Evolutionary conservation across 2,113 vertebrate genomes (phyloP), one percentile per base, ranked within the genome.

Genomic region (Proterorhinus semilunaris): DNA sequence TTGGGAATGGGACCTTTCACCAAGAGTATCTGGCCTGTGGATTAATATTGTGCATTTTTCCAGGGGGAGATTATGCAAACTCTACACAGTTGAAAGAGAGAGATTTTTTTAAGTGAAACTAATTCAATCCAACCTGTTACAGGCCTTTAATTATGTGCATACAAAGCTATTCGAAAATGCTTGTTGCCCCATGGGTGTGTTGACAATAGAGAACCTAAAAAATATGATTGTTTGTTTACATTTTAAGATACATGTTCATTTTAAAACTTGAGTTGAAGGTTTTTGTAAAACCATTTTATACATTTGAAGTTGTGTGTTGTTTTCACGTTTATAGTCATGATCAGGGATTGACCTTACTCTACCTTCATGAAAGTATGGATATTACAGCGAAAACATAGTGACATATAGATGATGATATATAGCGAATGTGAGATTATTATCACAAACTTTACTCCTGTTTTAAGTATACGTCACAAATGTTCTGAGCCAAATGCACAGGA

Each of bases 211-310:
- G 52, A 45, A 8, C 68, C 15, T 11, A 52, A 15, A 59, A 75
- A 65, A 48, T 65, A 15, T 1, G 17, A 68, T 65, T 79, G 69
- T 88, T 65, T 79, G 69, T 88, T 86, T 80, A 81, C 74, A 80
- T 81, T 74, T 36, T 57, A 67, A 70, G n/a, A 62, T 75, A 42
- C 49, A 21, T 21, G 21, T 21, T 21, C 65, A 74, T 75, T 71
- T 75, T 69, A 77, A 76, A 74, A 57, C 46, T 72, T 62, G 45
- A 62, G 64, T 80, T 73, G 15, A 70, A 59, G 53, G 63, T 52
- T 80, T 86, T 79, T 81, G 68, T 72, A 70, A 79, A 79, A 54
- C 72, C 66, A 74, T 85, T 86, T 79, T 82, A 65, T 79, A 80
- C 76, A 63, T 63, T 16, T 21, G 51, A 70, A 58, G 66, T 78